Conservation (phyloP, 92 coral and sea anemone species). For the Blastomussa wellsi region DNA sequence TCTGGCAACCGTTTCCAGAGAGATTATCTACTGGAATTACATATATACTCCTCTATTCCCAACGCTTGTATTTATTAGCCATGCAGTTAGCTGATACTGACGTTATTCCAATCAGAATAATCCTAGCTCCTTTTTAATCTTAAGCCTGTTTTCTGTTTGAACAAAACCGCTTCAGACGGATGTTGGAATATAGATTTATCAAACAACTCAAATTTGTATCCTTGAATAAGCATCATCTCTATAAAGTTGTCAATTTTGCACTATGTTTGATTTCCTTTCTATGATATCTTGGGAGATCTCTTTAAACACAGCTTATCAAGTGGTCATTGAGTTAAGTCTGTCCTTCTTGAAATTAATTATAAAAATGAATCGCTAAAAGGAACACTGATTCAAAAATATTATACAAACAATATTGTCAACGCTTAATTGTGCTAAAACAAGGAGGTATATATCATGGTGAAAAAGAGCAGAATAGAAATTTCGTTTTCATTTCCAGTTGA, state of each 20-base stretch:
- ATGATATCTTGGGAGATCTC: background rate
- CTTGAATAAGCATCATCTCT: background rate
- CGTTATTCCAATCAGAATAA: background rate
- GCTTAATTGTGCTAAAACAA: background rate
- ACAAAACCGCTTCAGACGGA: background rate
- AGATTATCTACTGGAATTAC: background rate
- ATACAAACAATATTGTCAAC: too few species aligned
- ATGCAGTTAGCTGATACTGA: background rate
- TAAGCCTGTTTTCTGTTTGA: slow-evolving; percentile 6
- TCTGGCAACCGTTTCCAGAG: background rate
- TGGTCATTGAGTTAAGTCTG: background rate
- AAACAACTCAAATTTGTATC: background rate
- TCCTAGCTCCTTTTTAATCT: background rate
- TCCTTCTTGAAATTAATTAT: background rate
- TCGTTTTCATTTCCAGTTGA: background rate
- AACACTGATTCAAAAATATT: background rate
- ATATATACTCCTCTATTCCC: background rate
- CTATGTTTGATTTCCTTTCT: background rate
- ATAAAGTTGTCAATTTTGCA: background rate
- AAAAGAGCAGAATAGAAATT: background rate
- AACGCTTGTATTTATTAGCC: background rate
- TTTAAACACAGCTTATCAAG: background rate
- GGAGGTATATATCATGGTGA: background rate
- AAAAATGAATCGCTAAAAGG: background rate
- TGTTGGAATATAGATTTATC: background rate